These are phyloP conservation scores for Tricholaema leucomelas DNA, from an alignment of 2,113 vertebrate genomes.

Conservation along the genomic window DNA sequence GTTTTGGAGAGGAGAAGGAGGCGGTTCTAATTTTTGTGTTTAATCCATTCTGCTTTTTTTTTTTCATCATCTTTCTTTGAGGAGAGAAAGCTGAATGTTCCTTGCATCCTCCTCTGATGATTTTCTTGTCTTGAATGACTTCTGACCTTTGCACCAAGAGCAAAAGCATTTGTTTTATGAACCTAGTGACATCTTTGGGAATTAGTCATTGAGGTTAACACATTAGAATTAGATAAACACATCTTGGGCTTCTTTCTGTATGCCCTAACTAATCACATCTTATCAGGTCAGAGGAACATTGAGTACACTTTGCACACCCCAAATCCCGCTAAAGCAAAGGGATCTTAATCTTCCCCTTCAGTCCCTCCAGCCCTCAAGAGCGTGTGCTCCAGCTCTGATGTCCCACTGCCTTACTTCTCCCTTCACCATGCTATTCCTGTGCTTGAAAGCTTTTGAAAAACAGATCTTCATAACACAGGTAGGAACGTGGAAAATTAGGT, in stretches of 20 bases:
- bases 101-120: not conserved
- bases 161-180: not conserved
- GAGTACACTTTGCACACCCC: not conserved
- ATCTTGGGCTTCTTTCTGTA: not conserved
- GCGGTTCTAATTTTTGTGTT: not conserved
- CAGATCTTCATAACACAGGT: not conserved
- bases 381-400: not conserved
- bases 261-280: not conserved
- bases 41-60: not conserved
- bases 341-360: not conserved
- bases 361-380: not conserved
- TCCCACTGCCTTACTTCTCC: slow-evolving; percentile 16
- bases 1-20: not conserved
- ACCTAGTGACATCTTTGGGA: not conserved
- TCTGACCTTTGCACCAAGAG: not conserved
- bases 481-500: not conserved
- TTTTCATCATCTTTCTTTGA: not conserved
- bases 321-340: not conserved
- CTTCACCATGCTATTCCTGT: not conserved
- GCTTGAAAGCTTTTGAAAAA: not conserved
- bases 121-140: not conserved
- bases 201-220: not conserved
- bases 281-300: not conserved
- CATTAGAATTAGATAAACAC: not conserved
- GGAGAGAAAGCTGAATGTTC: not conserved